phyloP scores from a whole-genome alignment of 2,888 invertebrate genomes.

The Seladonia tumulorum region DNA sequence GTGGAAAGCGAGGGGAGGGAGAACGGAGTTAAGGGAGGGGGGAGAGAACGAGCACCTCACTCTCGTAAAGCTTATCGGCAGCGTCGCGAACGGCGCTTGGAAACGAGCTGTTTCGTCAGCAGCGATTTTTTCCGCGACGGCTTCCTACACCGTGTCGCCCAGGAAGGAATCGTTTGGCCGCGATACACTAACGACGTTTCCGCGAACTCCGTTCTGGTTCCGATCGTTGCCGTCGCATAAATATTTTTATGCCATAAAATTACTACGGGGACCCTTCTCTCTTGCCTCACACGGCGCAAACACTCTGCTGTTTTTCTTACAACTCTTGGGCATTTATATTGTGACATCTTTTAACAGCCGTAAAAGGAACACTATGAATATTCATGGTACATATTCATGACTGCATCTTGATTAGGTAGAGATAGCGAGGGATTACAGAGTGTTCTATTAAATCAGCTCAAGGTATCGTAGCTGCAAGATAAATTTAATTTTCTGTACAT shows the following conservation, averaged over 20 bases:
- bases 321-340: not conserved
- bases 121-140: constrained; percentile 52
- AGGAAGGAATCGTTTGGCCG: constrained; percentile 57
- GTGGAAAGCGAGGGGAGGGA: constrained; percentile 9
- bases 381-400: not conserved
- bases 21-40: constrained; percentile 10
- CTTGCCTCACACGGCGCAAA: not conserved
- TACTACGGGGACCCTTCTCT: not conserved
- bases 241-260: constrained; percentile 17
- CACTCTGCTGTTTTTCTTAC: not conserved
- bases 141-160: constrained; percentile 38
- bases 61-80: constrained; percentile 74
- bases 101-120: constrained; percentile 68
- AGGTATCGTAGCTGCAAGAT: not conserved
- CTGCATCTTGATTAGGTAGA: not conserved
- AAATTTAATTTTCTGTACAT: not conserved
- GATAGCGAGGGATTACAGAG: not conserved
- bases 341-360: not conserved
- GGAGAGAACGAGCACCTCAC: constrained; percentile 20
- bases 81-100: constrained; percentile 69
- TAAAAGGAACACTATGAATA: not conserved
- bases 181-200: constrained; percentile 61
- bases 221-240: constrained; percentile 19
- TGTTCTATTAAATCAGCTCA: not conserved
- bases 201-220: constrained; percentile 37